Conservation (phyloP, 2,888 invertebrate species). For the Sarcophaga variegata region DNA sequence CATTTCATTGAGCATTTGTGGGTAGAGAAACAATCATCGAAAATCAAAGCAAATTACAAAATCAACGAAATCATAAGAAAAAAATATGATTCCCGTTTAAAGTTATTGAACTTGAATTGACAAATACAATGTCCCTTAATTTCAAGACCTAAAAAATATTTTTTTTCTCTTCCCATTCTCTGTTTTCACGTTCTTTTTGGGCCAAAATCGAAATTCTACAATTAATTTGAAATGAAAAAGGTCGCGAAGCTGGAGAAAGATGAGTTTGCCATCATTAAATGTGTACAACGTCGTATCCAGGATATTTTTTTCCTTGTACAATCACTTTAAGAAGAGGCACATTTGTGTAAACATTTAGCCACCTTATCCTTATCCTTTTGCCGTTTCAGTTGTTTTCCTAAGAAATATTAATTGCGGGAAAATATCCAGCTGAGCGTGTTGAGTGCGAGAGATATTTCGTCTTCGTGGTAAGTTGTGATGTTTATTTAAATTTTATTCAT, state of each 20-base stretch:
- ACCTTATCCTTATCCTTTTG: background rate
- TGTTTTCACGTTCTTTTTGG: too few relatives aligned
- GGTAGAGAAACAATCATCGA: background rate
- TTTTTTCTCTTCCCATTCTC: too few relatives aligned
- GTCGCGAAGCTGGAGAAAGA: too few relatives aligned
- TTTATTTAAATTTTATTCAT: background rate
- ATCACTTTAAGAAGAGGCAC: background rate
- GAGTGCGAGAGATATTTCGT: background rate
- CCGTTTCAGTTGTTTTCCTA: background rate
- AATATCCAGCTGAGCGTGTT: background rate
- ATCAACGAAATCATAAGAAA: background rate
- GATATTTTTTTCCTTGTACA: too few relatives aligned
- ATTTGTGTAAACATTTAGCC: background rate
- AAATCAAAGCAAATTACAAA: background rate
- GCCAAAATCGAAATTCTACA: too few relatives aligned
- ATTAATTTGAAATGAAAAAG: too few relatives aligned
- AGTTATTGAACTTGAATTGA: too few relatives aligned
- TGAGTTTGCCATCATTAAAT: too few relatives aligned
- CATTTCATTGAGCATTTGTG: slow-evolving; percentile 29
- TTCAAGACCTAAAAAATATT: too few relatives aligned
- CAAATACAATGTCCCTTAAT: too few relatives aligned
- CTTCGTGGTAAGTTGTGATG: background rate
- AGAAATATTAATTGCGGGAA: slow-evolving; percentile 16
- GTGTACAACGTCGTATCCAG: too few relatives aligned
- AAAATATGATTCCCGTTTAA: too few relatives aligned